Conservation (phyloP, 2,888 invertebrate genomes). For the Phyto melanocephala region DNA sequence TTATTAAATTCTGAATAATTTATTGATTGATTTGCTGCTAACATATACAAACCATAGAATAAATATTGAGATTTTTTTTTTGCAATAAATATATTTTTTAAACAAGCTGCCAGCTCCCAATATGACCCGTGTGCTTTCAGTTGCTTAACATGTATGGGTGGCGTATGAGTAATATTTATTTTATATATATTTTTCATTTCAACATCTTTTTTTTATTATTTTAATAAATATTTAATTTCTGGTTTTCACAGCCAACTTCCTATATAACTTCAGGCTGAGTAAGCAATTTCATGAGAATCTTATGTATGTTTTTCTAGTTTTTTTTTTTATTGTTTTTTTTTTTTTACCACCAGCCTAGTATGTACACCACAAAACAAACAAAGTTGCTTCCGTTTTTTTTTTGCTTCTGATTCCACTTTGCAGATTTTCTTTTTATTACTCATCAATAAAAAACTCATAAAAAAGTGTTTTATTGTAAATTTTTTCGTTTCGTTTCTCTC, state of each 20-base stretch:
- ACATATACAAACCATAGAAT: not conserved
- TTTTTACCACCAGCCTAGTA: not conserved
- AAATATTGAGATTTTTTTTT: not conserved
- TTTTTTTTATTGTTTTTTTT: not conserved
- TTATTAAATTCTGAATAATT: no score
- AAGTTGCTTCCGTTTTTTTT: not conserved
- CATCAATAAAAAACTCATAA: slow-evolving; percentile 56
- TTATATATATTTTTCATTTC: not conserved
- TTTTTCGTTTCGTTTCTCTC: not conserved
- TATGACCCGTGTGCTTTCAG: not conserved
- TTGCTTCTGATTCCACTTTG: not conserved
- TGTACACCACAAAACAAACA: not conserved
- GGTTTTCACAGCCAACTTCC: not conserved
- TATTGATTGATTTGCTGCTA: slow-evolving; percentile 17
- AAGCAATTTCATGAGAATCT: slow-evolving; percentile 37
- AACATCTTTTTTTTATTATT: not conserved
- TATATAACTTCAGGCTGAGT: slow-evolving; percentile 26
- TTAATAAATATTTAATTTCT: slow-evolving; percentile 61
- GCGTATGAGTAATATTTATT: slow-evolving; percentile 50
- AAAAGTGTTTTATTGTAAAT: slow-evolving; percentile 56
- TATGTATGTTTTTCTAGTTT: not conserved
- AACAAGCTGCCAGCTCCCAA: not conserved
- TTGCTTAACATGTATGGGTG: slow-evolving; percentile 1
- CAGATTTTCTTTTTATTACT: slow-evolving; percentile 17
- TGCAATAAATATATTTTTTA: not conserved